Base-by-base conservation (phyloP, 1,140 invertebrate species). In the Aphelinus atriplicis region DNA sequence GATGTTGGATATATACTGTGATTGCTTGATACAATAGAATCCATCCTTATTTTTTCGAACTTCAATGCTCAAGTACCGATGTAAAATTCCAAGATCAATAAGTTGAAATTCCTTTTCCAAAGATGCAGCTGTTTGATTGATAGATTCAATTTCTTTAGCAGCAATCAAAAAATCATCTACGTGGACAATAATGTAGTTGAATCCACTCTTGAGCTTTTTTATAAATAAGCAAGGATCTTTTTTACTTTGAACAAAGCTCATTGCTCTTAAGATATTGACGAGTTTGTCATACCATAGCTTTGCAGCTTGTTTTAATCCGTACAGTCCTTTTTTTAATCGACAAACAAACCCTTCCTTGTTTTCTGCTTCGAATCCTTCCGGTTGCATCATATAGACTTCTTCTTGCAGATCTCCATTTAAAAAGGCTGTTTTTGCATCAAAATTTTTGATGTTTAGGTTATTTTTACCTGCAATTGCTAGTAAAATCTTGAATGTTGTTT, bases 181-280 rank as follows among this genome's bases (percentile, higher is more conserved):
- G 10, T 71, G 9, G 1, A 71, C n/a, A 10, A 71, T 50, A 43
- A 71, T 53, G 42, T 71, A 71, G 2, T 55, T 80, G 0, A 63
- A 43, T 26, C 48, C 7, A 0, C 43, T 51, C 67, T 76, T 78
- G 48, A 64, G 51, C 3, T 53, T 53, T 4, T 9, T 9, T 5
- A 9, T 53, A 9, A 5, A 53, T 5, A 53, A 4, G 51, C 51
- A 53, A 9, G 51, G 4, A 9, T 53, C 51, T 53, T 4, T 5
- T 4, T 9, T 53, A 9, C 4, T 53, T 53, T 4, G 51, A 53
- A 9, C 4, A 53, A 53, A 53, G 4, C 51, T 9, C 4, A 53
- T 4, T 5, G 4, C 51, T 53, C 51, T 4, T 5, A 53, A 9
- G 9, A 9, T 53, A 5, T 53, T 4, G 51, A 5, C 51, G 4